Evolutionary conservation across 2,888 invertebrate genomes (phyloP).

Genomic region (Caenorhabditis macrosperma): DNA sequence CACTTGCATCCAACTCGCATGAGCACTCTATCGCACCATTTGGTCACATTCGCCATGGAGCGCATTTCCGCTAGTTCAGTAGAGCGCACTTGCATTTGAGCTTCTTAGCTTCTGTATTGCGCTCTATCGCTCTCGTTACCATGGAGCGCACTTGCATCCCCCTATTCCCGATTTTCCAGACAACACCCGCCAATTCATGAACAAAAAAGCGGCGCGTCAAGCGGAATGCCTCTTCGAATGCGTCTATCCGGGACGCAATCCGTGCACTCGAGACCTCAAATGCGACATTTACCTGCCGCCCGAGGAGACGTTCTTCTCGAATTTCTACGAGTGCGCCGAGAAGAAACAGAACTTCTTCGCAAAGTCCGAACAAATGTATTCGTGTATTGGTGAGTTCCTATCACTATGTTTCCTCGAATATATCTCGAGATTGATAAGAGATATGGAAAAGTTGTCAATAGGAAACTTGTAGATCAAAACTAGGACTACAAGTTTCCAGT

Average conservation of each 20-base stretch:
- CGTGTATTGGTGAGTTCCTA: constrained; percentile 44
- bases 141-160: neutral
- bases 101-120: neutral
- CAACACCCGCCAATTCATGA: constrained; percentile 31
- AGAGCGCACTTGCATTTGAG: no score
- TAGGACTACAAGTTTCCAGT: no score
- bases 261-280: constrained; percentile 41
- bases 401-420: neutral
- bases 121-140: no score
- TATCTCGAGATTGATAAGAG: no score
- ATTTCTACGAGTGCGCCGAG: constrained; percentile 34
- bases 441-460: no score
- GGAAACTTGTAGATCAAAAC: no score
- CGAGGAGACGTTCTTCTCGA: constrained; percentile 37
- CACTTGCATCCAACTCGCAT: no score
- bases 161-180: constrained; percentile 14
- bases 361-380: constrained; percentile 41
- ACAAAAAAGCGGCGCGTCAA: constrained; percentile 40
- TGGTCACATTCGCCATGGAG: no score
- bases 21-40: no score
- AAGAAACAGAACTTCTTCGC: constrained; percentile 15
- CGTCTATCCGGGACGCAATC: constrained; percentile 51
- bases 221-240: constrained; percentile 53
- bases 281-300: constrained; percentile 54
- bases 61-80: no score